Evolutionary conservation across 2,888 invertebrate species (phyloP).

Genomic region (Hirtodrosophila trivittata): DNA sequence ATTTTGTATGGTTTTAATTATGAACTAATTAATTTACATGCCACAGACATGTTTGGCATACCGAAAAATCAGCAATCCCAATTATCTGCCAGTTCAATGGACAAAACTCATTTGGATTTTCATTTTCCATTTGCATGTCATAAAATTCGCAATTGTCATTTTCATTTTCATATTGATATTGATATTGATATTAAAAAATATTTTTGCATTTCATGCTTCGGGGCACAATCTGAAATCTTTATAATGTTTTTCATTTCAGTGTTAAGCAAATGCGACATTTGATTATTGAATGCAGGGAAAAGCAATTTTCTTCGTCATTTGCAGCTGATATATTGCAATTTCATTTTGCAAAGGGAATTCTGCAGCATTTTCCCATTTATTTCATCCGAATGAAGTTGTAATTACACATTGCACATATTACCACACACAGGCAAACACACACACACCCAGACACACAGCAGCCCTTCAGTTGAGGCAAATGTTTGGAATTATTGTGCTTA

Average conservation of each 20-base stretch:
- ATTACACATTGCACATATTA: conserved; percentile 11
- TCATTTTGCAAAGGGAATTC: conserved; percentile 1
- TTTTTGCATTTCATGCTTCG: conserved; percentile 29
- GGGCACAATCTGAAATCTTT: conserved; percentile 4
- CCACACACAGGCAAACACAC: conserved; percentile 1
- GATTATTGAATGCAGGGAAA: conserved; percentile 27
- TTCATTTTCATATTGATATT: no score
- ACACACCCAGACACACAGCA: neutral
- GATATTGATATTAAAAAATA: no score
- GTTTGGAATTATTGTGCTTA: conserved; percentile 56
- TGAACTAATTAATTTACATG: conserved; percentile 45
- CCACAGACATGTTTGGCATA: conserved; percentile 4
- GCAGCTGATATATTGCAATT: conserved; percentile 17
- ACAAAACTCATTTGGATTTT: neutral
- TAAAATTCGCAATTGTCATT: no score
- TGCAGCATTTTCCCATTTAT: conserved; percentile 11
- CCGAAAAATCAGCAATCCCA: conserved; percentile 4
- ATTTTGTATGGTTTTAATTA: conserved; percentile 40
- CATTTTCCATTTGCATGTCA: no score
- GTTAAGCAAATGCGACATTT: conserved; percentile 25
- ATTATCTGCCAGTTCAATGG: conserved; percentile 28
- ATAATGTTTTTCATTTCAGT: neutral
- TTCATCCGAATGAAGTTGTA: conserved; percentile 23
- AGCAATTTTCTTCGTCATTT: conserved; percentile 50
- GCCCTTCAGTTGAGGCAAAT: conserved; percentile 30